Evolutionary conservation across 2,888 invertebrate species (phyloP).

Genomic region (Cryptocheilus praepositus): DNA sequence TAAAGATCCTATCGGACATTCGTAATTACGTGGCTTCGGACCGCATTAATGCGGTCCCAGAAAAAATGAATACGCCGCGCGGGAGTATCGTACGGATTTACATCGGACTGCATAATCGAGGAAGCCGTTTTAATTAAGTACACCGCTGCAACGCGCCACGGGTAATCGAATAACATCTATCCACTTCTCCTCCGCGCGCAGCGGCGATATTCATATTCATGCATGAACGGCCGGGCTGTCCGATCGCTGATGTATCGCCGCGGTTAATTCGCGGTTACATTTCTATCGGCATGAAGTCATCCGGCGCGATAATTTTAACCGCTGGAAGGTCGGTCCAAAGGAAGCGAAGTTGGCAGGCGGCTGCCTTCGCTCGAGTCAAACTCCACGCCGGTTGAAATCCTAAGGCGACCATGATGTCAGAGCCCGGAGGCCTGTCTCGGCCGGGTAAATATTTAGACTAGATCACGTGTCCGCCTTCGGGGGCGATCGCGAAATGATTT

Average conservation of each 20-base stretch:
- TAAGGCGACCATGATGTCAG: slow-evolving; percentile 46
- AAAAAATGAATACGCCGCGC: too few relatives aligned
- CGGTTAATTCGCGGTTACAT: slow-evolving; percentile 11
- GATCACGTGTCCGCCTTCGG: slow-evolving; percentile 42
- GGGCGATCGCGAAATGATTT: slow-evolving; percentile 54
- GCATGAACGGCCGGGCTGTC: too few relatives aligned
- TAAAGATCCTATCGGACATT: background rate
- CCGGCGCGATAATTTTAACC: slow-evolving; percentile 47
- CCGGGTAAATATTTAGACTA: slow-evolving; percentile 68
- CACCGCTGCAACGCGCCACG: too few relatives aligned
- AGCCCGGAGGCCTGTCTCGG: slow-evolving; percentile 45
- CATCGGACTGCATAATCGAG: too few relatives aligned
- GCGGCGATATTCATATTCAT: too few relatives aligned
- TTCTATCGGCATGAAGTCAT: slow-evolving; percentile 33
- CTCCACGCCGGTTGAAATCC: slow-evolving; percentile 41
- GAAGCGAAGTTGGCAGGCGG: slow-evolving; percentile 26
- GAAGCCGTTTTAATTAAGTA: too few relatives aligned
- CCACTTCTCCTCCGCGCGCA: too few relatives aligned
- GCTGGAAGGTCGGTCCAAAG: slow-evolving; percentile 6
- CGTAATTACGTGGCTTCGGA: too few relatives aligned
- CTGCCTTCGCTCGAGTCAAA: slow-evolving; percentile 22
- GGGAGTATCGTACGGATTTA: too few relatives aligned
- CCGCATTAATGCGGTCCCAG: too few relatives aligned
- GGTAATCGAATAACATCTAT: too few relatives aligned
- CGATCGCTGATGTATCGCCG: too few relatives aligned